A percentile compares a stretch with the other conserved stretches of the same genome.
Evolutionary conservation across 2,797 vertebrate genomes (phyloP).

Genomic region (Spea hammondii): DNA sequence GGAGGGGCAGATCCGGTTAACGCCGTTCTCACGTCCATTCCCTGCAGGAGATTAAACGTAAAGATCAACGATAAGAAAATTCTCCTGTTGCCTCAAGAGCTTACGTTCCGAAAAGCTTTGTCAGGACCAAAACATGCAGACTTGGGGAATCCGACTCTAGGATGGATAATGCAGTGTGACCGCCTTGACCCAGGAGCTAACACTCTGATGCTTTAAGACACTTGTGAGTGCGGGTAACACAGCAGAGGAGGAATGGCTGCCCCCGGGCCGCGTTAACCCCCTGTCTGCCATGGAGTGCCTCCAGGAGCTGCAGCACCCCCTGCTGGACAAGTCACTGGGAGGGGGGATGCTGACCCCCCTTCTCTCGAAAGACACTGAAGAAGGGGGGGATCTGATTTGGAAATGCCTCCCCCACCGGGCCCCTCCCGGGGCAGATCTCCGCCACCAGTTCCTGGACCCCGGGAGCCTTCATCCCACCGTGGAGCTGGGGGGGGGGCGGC

Average conservation of each 20-base stretch:
- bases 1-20: neutral
- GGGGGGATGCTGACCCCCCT: constrained; percentile 25
- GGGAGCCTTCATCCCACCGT: constrained; percentile 71
- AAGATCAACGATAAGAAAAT: neutral
- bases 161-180: neutral
- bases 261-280: neutral
- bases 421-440: constrained; percentile 69
- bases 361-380: constrained; percentile 12
- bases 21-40: neutral
- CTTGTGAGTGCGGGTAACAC: neutral
- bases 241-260: constrained; percentile 15
- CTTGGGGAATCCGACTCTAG: no score
- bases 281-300: constrained; percentile 70
- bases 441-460: constrained; percentile 75
- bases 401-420: constrained; percentile 60
- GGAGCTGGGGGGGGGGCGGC: constrained; percentile 67
- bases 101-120: neutral
- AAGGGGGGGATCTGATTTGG: constrained; percentile 27
- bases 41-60: neutral
- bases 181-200: neutral
- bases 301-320: constrained; percentile 80
- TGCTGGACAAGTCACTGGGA: constrained; percentile 63
- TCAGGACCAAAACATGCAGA: neutral
- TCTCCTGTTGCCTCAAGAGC: neutral
- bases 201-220: neutral